These are phyloP conservation scores for Cheilosia vernalis DNA, from an alignment of 2,888 invertebrate genomes.

Conservation along the genomic window DNA sequence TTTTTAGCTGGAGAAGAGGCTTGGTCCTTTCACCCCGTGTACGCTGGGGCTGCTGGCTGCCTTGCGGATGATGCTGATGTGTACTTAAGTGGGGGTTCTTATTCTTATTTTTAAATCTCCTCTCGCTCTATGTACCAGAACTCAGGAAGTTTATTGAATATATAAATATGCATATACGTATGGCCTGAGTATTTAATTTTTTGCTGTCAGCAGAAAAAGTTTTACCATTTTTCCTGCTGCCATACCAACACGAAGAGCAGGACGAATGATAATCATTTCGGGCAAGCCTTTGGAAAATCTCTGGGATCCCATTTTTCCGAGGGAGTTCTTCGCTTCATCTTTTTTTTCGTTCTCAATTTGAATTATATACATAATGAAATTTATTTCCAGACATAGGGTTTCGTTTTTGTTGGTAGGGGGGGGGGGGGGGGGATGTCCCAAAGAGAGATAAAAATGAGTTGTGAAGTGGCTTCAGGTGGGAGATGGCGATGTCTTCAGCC, in stretches of 20 bases:
- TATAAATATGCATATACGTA: slow-evolving; percentile 13
- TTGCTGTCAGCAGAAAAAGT: slow-evolving; percentile 56
- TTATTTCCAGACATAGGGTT: slow-evolving; percentile 65
- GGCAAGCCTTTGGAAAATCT: slow-evolving; percentile 46
- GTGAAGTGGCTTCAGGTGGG: slow-evolving; percentile 1
- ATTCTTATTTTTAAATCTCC: slow-evolving; percentile 65
- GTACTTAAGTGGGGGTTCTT: slow-evolving; percentile 58
- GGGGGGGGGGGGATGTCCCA: too few relatives aligned
- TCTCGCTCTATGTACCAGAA: slow-evolving; percentile 23
- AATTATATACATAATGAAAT: slow-evolving; percentile 61
- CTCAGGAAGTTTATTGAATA: slow-evolving; percentile 50
- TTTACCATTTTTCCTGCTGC: not conserved
- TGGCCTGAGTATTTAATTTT: slow-evolving; percentile 37
- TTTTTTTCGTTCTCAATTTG: slow-evolving; percentile 37
- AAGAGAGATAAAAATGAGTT: slow-evolving; percentile 51
- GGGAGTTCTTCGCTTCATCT: slow-evolving; percentile 19
- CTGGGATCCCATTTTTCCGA: slow-evolving; percentile 42
- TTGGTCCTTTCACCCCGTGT: slow-evolving; percentile 35
- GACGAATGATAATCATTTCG: slow-evolving; percentile 59
- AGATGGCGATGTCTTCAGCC: slow-evolving; percentile 1
- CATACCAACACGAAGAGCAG: slow-evolving; percentile 12
- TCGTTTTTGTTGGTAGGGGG: slow-evolving; percentile 32
- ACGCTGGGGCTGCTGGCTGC: slow-evolving; percentile 15
- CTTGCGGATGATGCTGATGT: slow-evolving; percentile 26
- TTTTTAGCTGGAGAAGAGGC: slow-evolving; percentile 25